Base-by-base conservation (phyloP, 2,888 invertebrate species). In the Tuberolachnus salignus region DNA sequence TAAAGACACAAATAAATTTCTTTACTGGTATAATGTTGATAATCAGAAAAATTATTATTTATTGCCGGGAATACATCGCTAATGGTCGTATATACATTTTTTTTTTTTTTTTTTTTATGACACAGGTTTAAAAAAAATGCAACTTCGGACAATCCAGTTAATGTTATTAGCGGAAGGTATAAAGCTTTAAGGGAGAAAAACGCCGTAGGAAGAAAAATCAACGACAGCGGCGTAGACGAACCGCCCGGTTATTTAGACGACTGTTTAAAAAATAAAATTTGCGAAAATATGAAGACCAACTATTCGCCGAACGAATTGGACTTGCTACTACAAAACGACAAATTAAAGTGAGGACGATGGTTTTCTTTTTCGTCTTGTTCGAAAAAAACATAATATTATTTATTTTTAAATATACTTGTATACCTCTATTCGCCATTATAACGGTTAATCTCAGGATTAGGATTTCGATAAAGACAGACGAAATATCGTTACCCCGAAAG, bases 111-210 rank as follows among this genome's bases (percentile, higher is more conserved):
- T 34, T 34, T n/a, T n/a, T n/a, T n/a, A n/a, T n/a, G n/a, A 34
- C 34, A 23, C 11, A 74, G 73, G 64, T 74, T 74, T 23, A 63
- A 74, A 74, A 74, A 64, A 19, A 74, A 74, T 23, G 34, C 73
- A 1, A 64, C 73, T 3, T 16, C 11, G 8, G 63, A 64, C 23
- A 16, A 55, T 55, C 51, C 57, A n/a, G 34, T 34, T 34, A 69
- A 69, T 16, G 9, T 42, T 11, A 19, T 49, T 19, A 21, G n/a
- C 9, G 67, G 78, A 3, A 49, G 42, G 9, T 78, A 61, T 42
- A 78, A 61, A 42, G 26, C 49, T 13, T 13, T 61, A 34, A 49
- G 21, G 11, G 13, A 42, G 3, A 69, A 44, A 6, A 51, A n/a
- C 11, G 9, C 49, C 16, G 9, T 49, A 1, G 49, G 42, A n/a